Evolutionary conservation across 2,113 vertebrate species (phyloP).

Genomic region (Lathamus discolor): DNA sequence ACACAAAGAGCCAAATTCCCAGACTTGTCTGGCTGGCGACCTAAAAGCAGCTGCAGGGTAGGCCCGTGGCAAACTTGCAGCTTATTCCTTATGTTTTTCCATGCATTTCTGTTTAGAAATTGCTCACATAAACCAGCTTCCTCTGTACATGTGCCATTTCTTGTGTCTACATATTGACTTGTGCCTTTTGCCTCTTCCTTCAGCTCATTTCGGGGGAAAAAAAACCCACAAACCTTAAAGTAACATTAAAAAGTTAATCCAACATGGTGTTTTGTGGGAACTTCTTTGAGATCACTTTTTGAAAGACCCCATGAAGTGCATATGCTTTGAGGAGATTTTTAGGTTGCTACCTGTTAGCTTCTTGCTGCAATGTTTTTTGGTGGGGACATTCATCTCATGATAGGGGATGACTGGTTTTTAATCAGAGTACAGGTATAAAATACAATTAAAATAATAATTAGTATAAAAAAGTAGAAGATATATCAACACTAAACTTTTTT

Average conservation of each 20-base stretch:
- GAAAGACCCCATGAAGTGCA: neutral
- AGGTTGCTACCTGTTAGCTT: neutral
- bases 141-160: neutral
- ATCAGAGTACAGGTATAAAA: neutral
- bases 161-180: neutral
- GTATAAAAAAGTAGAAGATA: neutral
- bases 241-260: neutral
- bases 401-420: neutral
- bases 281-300: neutral
- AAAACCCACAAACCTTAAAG: neutral
- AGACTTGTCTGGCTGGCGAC: neutral
- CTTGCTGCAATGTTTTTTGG: neutral
- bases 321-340: neutral
- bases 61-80: neutral
- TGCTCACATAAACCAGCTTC: rapidly evolving
- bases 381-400: neutral
- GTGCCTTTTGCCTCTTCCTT: neutral
- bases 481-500: neutral
- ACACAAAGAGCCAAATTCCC: neutral
- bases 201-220: neutral
- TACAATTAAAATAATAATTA: neutral
- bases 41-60: neutral
- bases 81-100: neutral
- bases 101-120: neutral
- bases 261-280: neutral